phyloP scores from a whole-genome alignment of 2,113 vertebrate species.

The Epinephelus lanceolatus region DNA sequence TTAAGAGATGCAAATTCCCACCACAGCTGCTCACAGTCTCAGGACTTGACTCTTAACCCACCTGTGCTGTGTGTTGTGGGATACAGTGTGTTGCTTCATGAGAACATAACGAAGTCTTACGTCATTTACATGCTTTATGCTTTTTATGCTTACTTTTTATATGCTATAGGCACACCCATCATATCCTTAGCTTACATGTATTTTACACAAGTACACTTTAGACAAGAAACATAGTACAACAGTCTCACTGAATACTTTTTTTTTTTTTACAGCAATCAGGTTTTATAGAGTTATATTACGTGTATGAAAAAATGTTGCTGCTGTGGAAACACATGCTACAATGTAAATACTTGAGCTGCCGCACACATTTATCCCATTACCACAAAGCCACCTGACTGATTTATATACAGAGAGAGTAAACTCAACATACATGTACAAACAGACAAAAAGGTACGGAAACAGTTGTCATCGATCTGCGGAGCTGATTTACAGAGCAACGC shows the following conservation, averaged over 20 bases:
- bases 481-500: slow-evolving; percentile 15
- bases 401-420: slow-evolving; percentile 1
- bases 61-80: background rate
- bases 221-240: background rate
- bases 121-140: slow-evolving; percentile 19
- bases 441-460: background rate
- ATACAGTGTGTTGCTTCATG: slow-evolving; percentile 7
- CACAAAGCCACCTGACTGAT: background rate
- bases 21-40: background rate
- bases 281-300: too few relatives aligned
- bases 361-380: background rate
- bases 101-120: slow-evolving; percentile 1
- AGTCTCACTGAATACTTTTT: background rate
- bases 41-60: background rate
- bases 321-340: too few relatives aligned
- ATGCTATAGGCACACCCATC: background rate
- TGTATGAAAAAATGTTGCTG: too few relatives aligned
- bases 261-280: too few relatives aligned
- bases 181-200: background rate
- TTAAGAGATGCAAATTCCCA: background rate
- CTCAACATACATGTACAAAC: slow-evolving; percentile 16
- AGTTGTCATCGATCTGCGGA: slow-evolving; percentile 16
- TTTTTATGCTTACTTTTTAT: background rate
- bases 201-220: background rate
- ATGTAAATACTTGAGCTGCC: background rate